Evolutionary conservation across 2,113 vertebrate genomes (phyloP), one percentile per base, ranked within the genome.

Genomic region (Ciconia stormi): DNA sequence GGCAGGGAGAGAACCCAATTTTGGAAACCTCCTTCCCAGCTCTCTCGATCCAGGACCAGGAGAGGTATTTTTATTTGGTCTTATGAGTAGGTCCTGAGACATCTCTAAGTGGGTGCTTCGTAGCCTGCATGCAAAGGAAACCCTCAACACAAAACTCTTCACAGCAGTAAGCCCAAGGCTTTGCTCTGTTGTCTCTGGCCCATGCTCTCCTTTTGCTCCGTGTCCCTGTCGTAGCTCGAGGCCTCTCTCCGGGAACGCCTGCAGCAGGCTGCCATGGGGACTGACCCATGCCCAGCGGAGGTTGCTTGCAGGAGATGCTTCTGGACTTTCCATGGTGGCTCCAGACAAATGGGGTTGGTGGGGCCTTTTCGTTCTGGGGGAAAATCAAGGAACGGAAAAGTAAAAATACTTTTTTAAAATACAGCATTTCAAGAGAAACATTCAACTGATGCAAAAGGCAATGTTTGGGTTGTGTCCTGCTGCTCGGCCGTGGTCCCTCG

Each of bases 1-100:
- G 93, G 61, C 77, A 72, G 89, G 30, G 49, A 91, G 61, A 94
- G 47, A 89, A 94, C 58, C 91, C 87, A 52, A 0, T 93, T 97
- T 93, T 89, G 81, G 89, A 95, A 97, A 32, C 83, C 77, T 94
- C 89, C 81, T 93, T 95, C 83, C 86, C 86, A 95, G 81, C 72
- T 87, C n/a, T 47, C 61, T 50, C 12, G 0, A 12, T 50, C 27
- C 70, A 61, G 73, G 70, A 27, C 27, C 30, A 16, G 22, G 19
- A 89, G 66, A 90, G 40, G 34, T 89, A 87, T 96, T 95, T 96
- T 91, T 94, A 84, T 81, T 78, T 91, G 94, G 93, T 92, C 80
- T 94, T 90, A 70, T 83, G 95, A 96, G 87, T 96, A 95, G 93
- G 92, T 93, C 88, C 93, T 42, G 46, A 91, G 67, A 40, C 36